These are phyloP conservation scores for Coreius guichenoti DNA, from an alignment of 2,797 vertebrate species.

Conservation along the genomic window DNA sequence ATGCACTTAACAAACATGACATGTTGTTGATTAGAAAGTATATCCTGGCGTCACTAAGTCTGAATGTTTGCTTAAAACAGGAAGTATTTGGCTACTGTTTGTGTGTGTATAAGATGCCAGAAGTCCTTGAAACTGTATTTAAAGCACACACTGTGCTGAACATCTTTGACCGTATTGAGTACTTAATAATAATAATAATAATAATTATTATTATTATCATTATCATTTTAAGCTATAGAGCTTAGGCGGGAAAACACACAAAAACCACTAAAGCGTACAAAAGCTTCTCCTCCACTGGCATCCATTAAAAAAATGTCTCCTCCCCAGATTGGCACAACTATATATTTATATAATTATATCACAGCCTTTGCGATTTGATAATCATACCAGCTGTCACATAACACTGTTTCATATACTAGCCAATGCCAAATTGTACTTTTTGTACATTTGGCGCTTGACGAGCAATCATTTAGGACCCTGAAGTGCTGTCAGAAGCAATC, in stretches of 20 bases:
- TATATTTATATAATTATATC: not conserved
- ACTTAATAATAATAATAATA: not conserved
- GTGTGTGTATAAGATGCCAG: constrained; percentile 12
- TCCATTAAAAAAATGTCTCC: not conserved
- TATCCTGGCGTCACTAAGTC: not conserved
- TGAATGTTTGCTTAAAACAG: not conserved
- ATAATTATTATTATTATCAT: not conserved
- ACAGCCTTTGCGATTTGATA: not conserved
- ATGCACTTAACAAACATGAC: not conserved
- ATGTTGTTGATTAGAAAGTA: constrained; percentile 14
- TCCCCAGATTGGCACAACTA: not conserved
- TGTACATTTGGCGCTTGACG: not conserved
- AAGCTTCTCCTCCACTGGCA: not conserved
- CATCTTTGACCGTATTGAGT: not conserved
- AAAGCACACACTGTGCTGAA: not conserved
- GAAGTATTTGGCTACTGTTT: not conserved
- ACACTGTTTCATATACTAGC: not conserved
- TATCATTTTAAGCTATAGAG: not conserved
- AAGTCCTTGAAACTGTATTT: not conserved
- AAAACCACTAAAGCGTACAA: not conserved
- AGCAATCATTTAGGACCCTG: not conserved
- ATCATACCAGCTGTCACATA: not conserved
- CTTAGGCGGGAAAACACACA: not conserved
- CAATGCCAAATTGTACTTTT: not conserved
- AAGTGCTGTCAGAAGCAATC: not conserved